Percentiles rank a stretch among this genome's conserved stretches.
Evolutionary conservation across 2,888 invertebrate genomes (phyloP).

Genomic region (Eulithis prunata): DNA sequence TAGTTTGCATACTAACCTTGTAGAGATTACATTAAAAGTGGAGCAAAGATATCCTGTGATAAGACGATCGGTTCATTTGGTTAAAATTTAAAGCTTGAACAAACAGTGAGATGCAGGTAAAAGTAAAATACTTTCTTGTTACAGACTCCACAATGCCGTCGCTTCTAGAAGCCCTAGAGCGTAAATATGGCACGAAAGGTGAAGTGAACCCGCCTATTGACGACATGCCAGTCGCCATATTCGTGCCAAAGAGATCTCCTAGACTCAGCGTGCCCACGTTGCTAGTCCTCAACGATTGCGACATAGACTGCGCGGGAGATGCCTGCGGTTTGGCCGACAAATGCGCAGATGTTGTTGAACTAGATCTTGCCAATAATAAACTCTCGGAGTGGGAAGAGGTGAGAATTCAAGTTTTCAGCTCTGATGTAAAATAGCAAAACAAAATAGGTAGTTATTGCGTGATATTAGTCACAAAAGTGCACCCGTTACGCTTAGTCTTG

Average conservation of each 20-base stretch:
- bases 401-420: slow-evolving; percentile 45
- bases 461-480: slow-evolving; percentile 8
- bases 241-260: slow-evolving; percentile 93
- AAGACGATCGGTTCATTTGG: neutral
- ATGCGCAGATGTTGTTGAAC: slow-evolving; percentile 95
- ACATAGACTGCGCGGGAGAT: slow-evolving; percentile 95
- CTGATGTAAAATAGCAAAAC: slow-evolving; percentile 3
- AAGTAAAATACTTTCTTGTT: slow-evolving; percentile 42
- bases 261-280: slow-evolving; percentile 91
- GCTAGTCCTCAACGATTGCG: slow-evolving; percentile 95
- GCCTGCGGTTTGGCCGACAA: slow-evolving; percentile 91
- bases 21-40: slow-evolving; percentile 4
- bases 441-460: slow-evolving; percentile 6
- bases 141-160: slow-evolving; percentile 89
- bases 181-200: slow-evolving; percentile 90
- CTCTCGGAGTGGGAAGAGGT: slow-evolving; percentile 95
- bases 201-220: slow-evolving; percentile 85
- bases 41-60: slow-evolving; percentile 1
- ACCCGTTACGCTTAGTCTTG: slow-evolving; percentile 11
- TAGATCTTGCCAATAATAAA: slow-evolving; percentile 97
- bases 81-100: neutral
- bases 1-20: slow-evolving; percentile 7
- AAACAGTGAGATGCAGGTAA: neutral
- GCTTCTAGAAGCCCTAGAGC: slow-evolving; percentile 94
- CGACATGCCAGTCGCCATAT: slow-evolving; percentile 91